A percentile compares a stretch with the other conserved stretches of the same genome.
Conservation (phyloP, 2,113 vertebrate species). For the Coptodon rendalli region DNA sequence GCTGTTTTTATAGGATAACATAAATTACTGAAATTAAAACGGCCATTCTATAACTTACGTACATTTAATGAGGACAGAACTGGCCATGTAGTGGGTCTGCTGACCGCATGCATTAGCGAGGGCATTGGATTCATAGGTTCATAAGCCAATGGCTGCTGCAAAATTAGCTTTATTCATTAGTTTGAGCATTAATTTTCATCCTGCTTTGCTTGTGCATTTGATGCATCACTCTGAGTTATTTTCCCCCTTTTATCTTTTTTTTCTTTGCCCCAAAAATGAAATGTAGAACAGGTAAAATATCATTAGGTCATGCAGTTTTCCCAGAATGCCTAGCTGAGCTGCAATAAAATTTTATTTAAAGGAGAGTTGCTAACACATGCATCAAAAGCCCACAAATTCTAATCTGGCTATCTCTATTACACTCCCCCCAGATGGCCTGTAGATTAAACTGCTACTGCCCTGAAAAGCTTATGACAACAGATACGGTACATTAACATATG, state of each 20-base stretch:
- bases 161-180: constrained; percentile 45
- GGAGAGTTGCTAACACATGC: constrained; percentile 3
- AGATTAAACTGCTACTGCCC: constrained; percentile 24
- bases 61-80: background rate
- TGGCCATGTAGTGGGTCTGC: background rate
- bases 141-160: constrained; percentile 6
- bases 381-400: constrained; percentile 15
- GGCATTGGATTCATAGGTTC: background rate
- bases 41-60: background rate
- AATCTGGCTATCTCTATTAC: constrained; percentile 1
- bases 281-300: constrained; percentile 3
- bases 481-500: constrained; percentile 17
- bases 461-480: background rate
- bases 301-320: constrained; percentile 10
- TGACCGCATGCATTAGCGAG: background rate
- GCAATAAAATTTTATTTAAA: constrained; percentile 29
- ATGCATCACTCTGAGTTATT: background rate
- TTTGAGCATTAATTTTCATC: constrained; percentile 12
- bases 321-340: background rate
- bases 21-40: background rate
- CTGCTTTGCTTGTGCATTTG: background rate
- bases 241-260: background rate
- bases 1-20: constrained; percentile 7
- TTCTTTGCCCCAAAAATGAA: constrained; percentile 1
- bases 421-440: constrained; percentile 31